Conservation (phyloP, 2,113 vertebrate genomes). For the Vicugna pacos region DNA sequence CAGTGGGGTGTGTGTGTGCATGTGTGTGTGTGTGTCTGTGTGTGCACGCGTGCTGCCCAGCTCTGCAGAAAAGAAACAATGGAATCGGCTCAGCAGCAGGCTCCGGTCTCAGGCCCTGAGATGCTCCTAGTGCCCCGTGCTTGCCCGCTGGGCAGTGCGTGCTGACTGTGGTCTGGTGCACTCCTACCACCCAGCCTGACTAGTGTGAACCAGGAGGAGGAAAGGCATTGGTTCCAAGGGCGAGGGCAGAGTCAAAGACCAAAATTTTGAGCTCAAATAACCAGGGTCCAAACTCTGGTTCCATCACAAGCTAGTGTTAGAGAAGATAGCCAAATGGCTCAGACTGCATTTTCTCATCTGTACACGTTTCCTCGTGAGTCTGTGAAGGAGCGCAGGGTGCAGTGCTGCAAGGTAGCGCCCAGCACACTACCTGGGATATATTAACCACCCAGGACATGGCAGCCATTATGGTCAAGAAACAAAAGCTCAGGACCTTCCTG, state of each 20-base stretch:
- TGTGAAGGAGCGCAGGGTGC: background rate
- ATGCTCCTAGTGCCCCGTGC: rapidly evolving
- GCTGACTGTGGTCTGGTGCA: background rate
- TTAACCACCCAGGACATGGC: background rate
- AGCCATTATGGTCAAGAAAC: background rate
- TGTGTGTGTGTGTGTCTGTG: background rate
- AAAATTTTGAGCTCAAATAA: background rate
- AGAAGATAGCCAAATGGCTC: background rate
- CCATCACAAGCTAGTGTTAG: background rate
- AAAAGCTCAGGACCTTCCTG: background rate
- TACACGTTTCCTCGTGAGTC: background rate
- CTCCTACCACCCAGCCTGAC: background rate
- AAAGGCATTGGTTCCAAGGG: background rate
- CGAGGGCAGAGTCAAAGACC: background rate
- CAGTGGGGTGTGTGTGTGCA: background rate
- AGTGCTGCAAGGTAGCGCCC: background rate
- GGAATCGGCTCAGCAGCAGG: rapidly evolving
- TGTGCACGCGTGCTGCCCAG: rapidly evolving
- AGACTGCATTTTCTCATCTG: background rate
- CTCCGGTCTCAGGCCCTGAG: background rate
- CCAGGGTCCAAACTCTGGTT: background rate
- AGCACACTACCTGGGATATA: background rate
- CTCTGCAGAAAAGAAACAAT: background rate
- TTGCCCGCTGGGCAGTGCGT: rapidly evolving
- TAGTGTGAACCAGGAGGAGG: background rate